Percentiles rank a stretch among this genome's conserved stretches.
Evolutionary conservation across 2,113 vertebrate species (phyloP).

Genomic region (Perca schrenkii): DNA sequence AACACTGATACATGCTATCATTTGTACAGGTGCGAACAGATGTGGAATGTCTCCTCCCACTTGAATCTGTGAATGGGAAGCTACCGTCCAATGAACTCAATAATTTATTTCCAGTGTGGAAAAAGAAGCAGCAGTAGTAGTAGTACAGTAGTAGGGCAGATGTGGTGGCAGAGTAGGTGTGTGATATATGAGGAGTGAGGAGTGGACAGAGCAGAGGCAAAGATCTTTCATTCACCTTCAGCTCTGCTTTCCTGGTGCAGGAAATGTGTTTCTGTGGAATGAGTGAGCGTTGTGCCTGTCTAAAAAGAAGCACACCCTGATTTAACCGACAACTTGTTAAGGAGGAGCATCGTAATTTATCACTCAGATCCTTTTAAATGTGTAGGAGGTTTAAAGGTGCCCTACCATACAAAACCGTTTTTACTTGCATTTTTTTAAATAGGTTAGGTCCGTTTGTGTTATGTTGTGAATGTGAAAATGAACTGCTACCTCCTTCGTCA

Average conservation of each 20-base stretch:
- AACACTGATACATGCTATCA: background rate
- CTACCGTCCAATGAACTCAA: constrained; percentile 18
- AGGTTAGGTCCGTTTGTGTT: too few species aligned
- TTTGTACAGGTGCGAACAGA: constrained; percentile 20
- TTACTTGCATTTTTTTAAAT: too few species aligned
- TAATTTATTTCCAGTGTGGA: constrained; percentile 36
- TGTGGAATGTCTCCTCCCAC: constrained; percentile 19
- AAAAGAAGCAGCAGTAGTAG: background rate
- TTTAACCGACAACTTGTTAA: constrained; percentile 14
- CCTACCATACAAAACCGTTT: too few species aligned
- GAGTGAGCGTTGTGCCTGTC: constrained; percentile 11
- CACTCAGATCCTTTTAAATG: constrained; percentile 1
- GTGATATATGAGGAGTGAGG: background rate
- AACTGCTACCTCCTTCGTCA: too few species aligned
- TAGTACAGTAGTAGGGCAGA: background rate
- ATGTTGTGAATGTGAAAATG: too few species aligned
- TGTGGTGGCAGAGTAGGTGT: background rate
- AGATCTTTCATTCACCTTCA: constrained; percentile 43
- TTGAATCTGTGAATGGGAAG: constrained; percentile 26
- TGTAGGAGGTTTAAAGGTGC: background rate
- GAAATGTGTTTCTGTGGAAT: constrained; percentile 51
- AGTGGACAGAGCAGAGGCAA: constrained; percentile 18
- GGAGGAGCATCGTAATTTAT: constrained; percentile 24
- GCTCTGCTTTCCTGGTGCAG: constrained; percentile 39
- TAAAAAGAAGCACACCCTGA: constrained; percentile 8